Evolutionary conservation across 2,888 invertebrate species (phyloP), one percentile per base, ranked within the genome.

Genomic region (Ormia ochracea): DNA sequence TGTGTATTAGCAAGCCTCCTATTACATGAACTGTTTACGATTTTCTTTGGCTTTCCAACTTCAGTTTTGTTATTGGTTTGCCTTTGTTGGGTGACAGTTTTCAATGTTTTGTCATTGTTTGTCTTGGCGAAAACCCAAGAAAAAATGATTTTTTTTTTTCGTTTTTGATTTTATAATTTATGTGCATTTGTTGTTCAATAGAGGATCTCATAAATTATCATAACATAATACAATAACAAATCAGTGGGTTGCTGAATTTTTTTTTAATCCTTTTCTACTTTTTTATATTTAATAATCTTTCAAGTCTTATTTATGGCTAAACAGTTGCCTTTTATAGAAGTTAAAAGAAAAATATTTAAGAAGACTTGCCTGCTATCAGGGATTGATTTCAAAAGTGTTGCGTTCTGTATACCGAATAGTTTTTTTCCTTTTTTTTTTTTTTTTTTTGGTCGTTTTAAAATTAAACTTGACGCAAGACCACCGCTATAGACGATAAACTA

Each of bases 41-140:
- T 41, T 48, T 21, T 38, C 10, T 7, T 58, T 52, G 12, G 31
- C 26, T 38, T 41, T 12, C 3, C n/a, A 28, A 12, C 26, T 59
- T 21, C 12, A 6, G 23, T 41, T 28, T 9, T 33, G 4, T 33
- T 33, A 17, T 59, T 65, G n/a, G 5, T 10, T 41, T 33, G 26
- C 59, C 56, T 31, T 66, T 80, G 58, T 76, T 80, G 80, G 76
- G 31, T 80, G 80, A 80, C 80, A 80, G 76, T 80, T 76, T 80
- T 63, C 76, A 68, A 76, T 80, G 80, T 76, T 80, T 76, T 80
- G 76, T 80, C 76, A 80, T 80, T 80, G 80, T 80, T 80, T 76
- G 80, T 80, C 76, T 72, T 26, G 36, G 59, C 28, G 54, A 31
- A 58, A 21, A 50, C 33, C 10, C 9, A 50, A 58, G 38, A 31